A percentile compares a stretch with the other conserved stretches of the same genome.
These are phyloP conservation scores for Mechanitis messenoides DNA, from an alignment of 2,888 invertebrate genomes.

Conservation along the genomic window DNA sequence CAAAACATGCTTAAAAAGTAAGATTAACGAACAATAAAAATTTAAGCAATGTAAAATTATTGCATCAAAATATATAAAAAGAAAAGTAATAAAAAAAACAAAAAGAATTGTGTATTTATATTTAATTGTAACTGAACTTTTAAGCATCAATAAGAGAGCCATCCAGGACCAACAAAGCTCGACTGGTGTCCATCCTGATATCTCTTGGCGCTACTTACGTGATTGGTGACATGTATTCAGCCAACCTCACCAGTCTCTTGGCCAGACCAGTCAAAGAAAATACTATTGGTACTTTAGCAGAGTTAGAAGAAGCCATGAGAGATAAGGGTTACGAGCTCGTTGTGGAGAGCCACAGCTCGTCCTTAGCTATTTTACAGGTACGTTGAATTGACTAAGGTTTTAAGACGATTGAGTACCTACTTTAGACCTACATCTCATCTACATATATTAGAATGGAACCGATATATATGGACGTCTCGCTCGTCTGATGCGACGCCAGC, in stretches of 20 bases:
- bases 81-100: too few relatives aligned
- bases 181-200: constrained; percentile 81
- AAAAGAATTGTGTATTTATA: too few relatives aligned
- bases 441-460: constrained; percentile 79
- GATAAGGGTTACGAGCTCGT: constrained; percentile 79
- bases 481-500: constrained; percentile 79
- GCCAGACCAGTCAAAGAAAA: constrained; percentile 83
- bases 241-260: constrained; percentile 84
- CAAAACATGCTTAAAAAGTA: too few relatives aligned
- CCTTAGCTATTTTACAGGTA: constrained; percentile 80
- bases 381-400: too few relatives aligned
- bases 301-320: constrained; percentile 81
- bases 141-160: constrained; percentile 77
- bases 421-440: background rate
- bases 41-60: background rate
- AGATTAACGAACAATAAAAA: too few relatives aligned
- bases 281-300: constrained; percentile 80
- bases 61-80: background rate
- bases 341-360: constrained; percentile 85
- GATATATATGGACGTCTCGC: constrained; percentile 84
- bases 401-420: background rate
- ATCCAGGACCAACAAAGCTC: constrained; percentile 79
- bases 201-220: constrained; percentile 87
- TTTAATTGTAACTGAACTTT: constrained; percentile 12
- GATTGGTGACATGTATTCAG: constrained; percentile 86